Conservation (phyloP, 2,888 invertebrate species). For the Leucophenga montana region DNA sequence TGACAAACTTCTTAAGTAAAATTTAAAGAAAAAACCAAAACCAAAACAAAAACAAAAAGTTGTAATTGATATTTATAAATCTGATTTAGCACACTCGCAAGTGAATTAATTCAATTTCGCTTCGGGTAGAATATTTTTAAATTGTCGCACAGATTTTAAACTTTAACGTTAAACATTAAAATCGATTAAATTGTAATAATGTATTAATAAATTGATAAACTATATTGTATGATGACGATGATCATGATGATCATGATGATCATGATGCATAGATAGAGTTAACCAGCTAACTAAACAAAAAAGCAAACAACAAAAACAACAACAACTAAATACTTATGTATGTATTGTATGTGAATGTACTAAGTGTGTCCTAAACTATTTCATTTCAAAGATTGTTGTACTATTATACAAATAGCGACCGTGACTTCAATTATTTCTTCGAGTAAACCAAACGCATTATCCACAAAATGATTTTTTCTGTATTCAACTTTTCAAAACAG, state of each 20-base stretch:
- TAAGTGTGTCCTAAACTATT: no score
- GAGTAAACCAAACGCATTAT: not conserved
- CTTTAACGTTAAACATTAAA: not conserved
- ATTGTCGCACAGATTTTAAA: conserved; percentile 15
- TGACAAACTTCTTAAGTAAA: not conserved
- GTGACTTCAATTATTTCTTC: no score
- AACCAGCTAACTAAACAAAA: conserved; percentile 5
- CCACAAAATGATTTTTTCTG: not conserved
- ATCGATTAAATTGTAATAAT: conserved; percentile 2
- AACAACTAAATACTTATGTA: not conserved
- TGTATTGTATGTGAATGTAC: not conserved
- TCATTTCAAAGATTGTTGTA: no score
- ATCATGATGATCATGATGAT: no score
- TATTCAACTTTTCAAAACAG: conserved; percentile 14
- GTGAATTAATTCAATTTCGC: not conserved
- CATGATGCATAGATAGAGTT: not conserved
- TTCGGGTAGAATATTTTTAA: not conserved
- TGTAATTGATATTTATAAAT: not conserved
- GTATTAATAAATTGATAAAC: not conserved
- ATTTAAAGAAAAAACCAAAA: not conserved
- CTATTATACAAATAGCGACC: not conserved
- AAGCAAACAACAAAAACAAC: no score
- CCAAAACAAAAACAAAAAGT: not conserved
- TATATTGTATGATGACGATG: no score
- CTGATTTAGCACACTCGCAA: conserved; percentile 2